Percentiles rank a stretch among this genome's conserved stretches.
phyloP scores from a whole-genome alignment of 2,797 vertebrate species.

The Dendrocincla tyrannina region DNA sequence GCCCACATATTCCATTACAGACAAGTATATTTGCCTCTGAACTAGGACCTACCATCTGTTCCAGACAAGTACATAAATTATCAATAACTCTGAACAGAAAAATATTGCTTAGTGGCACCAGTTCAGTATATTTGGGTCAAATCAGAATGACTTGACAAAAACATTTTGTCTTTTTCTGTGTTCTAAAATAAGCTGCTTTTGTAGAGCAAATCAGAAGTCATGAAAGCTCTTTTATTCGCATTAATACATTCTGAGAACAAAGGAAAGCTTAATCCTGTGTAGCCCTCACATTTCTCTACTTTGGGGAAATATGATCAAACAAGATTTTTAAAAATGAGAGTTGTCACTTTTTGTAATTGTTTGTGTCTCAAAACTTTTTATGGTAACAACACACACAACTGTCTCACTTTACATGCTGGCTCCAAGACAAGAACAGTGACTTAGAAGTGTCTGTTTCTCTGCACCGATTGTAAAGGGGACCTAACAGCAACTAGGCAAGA shows the following conservation, averaged over 20 bases:
- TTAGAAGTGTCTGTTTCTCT: neutral
- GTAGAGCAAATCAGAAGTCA: neutral
- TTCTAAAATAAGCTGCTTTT: neutral
- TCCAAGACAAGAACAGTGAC: neutral
- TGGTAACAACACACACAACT: neutral
- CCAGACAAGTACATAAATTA: neutral
- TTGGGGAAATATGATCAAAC: neutral
- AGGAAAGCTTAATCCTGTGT: neutral
- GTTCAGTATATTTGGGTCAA: neutral
- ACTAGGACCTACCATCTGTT: neutral
- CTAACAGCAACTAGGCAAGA: neutral
- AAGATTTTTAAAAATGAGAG: neutral
- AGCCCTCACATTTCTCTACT: neutral
- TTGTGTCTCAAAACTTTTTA: neutral
- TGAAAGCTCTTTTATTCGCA: neutral
- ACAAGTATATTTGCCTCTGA: neutral
- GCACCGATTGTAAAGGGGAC: neutral
- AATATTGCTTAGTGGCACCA: neutral
- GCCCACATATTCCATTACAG: neutral
- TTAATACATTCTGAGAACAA: neutral
- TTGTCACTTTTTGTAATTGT: neutral
- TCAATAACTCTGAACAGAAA: neutral
- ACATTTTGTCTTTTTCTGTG: neutral
- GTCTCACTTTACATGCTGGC: neutral
- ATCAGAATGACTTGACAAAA: slow-evolving; percentile 5